phyloP scores from a whole-genome alignment of 2,888 invertebrate species.

The Aporophyla nigra region DNA sequence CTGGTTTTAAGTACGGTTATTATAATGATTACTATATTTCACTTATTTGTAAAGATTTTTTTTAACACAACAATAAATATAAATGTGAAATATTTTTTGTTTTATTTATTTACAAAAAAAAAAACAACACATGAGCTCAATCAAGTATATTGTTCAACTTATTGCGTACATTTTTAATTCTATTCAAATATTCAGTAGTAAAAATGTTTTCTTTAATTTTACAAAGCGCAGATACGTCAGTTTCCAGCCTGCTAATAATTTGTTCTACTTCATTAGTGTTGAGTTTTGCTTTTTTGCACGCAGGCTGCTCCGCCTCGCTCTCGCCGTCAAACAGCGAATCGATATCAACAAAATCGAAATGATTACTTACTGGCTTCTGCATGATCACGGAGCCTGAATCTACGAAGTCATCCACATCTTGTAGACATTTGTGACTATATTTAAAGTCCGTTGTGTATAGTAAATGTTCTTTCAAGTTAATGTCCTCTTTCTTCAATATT shows the following conservation, averaged over 20 bases:
- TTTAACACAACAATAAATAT: constrained; percentile 91
- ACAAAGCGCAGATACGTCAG: constrained; percentile 72
- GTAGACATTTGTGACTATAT: constrained; percentile 77
- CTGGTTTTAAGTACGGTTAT: constrained; percentile 84
- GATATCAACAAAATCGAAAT: constrained; percentile 82
- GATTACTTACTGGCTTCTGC: constrained; percentile 67
- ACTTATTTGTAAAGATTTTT: constrained; percentile 90
- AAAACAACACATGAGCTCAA: constrained; percentile 62
- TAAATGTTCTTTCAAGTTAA: constrained; percentile 66
- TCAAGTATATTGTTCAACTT: constrained; percentile 79
- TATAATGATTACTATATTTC: constrained; percentile 88
- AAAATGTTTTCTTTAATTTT: constrained; percentile 75
- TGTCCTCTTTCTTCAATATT: constrained; percentile 29
- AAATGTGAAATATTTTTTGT: constrained; percentile 88
- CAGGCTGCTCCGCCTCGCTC: constrained; percentile 79
- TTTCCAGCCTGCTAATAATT: constrained; percentile 78
- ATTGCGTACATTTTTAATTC: constrained; percentile 76
- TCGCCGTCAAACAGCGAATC: constrained; percentile 77
- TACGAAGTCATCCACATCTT: constrained; percentile 36
- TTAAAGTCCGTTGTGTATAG: constrained; percentile 48
- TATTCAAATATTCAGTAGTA: constrained; percentile 71
- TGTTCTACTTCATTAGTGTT: constrained; percentile 71
- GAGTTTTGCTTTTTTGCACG: constrained; percentile 80
- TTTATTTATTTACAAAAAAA: constrained; percentile 74
- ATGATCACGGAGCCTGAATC: constrained; percentile 29